phyloP scores from a whole-genome alignment of 2,113 vertebrate species.

The Ptilorrhoa leucosticta region DNA sequence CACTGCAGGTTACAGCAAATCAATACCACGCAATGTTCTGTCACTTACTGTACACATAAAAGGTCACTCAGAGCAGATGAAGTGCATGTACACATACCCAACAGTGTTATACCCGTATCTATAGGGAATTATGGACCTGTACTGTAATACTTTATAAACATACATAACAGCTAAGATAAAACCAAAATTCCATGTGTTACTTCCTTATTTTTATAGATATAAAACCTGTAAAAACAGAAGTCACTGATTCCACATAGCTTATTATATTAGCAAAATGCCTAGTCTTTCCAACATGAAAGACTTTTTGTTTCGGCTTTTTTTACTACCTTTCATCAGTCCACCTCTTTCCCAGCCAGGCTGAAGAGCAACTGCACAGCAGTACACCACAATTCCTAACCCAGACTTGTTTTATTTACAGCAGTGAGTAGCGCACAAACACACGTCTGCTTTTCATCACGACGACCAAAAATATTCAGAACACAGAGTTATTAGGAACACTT shows the following conservation, averaged over 20 bases:
- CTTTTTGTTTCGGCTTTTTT: background rate
- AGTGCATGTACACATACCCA: rapidly evolving
- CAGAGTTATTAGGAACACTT: background rate
- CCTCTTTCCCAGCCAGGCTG: background rate
- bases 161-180: background rate
- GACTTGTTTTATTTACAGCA: slow-evolving; percentile 23
- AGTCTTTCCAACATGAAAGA: background rate
- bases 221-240: background rate
- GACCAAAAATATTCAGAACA: slow-evolving; percentile 32
- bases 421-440: background rate
- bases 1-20: background rate
- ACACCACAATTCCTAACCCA: background rate
- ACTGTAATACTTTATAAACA: background rate
- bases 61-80: background rate
- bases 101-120: background rate
- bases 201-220: background rate
- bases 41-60: background rate
- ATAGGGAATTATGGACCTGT: background rate
- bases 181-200: background rate
- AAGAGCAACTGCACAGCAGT: background rate
- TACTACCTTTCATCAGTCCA: background rate
- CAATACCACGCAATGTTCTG: background rate
- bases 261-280: background rate
- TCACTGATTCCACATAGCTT: background rate
- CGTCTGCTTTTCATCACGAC: slow-evolving; percentile 50